A percentile compares a stretch with the other conserved stretches of the same genome.
These are phyloP conservation scores for Aplochiton taeniatus DNA, from an alignment of 2,797 vertebrate genomes.

Conservation along the genomic window DNA sequence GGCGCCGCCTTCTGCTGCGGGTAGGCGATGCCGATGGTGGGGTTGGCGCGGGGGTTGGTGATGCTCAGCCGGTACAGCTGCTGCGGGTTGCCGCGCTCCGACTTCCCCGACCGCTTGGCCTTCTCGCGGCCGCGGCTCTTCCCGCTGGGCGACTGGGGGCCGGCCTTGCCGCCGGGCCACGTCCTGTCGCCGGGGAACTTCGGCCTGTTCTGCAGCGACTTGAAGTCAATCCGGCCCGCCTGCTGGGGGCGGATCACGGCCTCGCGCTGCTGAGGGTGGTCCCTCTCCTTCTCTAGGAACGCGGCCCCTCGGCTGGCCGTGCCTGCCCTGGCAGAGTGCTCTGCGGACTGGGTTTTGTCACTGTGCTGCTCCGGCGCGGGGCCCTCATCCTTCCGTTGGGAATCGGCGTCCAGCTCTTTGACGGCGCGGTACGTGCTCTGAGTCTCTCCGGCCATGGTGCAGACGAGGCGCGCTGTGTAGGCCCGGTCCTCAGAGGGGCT, in stretches of 20 bases:
- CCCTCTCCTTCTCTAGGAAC: constrained; percentile 78
- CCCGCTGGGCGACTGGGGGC: constrained; percentile 80
- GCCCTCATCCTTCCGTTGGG: constrained; percentile 81
- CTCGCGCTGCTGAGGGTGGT: constrained; percentile 85
- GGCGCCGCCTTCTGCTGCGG: constrained; percentile 86
- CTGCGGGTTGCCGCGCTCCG: constrained; percentile 81
- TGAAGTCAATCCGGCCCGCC: constrained; percentile 86
- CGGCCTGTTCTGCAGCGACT: constrained; percentile 80
- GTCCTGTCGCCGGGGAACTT: constrained; percentile 77
- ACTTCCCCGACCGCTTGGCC: constrained; percentile 76
- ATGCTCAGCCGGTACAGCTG: constrained; percentile 89
- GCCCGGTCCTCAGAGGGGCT: constrained; percentile 74
- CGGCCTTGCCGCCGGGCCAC: constrained; percentile 81
- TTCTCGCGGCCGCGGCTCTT: constrained; percentile 82
- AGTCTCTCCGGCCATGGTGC: constrained; percentile 92
- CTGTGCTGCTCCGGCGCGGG: constrained; percentile 73
- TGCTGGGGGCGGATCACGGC: constrained; percentile 89
- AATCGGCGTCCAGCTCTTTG: constrained; percentile 75
- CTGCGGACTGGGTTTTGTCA: constrained; percentile 76
- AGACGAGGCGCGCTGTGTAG: constrained; percentile 67
- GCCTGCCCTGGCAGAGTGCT: constrained; percentile 69
- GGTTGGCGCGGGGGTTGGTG: constrained; percentile 79
- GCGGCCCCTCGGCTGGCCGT: constrained; percentile 66
- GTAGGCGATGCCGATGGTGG: constrained; percentile 87
- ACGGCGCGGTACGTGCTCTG: constrained; percentile 82